Evolutionary conservation across 2,888 invertebrate genomes (phyloP), one percentile per base, ranked within the genome.

Genomic region (Philereme transversata): DNA sequence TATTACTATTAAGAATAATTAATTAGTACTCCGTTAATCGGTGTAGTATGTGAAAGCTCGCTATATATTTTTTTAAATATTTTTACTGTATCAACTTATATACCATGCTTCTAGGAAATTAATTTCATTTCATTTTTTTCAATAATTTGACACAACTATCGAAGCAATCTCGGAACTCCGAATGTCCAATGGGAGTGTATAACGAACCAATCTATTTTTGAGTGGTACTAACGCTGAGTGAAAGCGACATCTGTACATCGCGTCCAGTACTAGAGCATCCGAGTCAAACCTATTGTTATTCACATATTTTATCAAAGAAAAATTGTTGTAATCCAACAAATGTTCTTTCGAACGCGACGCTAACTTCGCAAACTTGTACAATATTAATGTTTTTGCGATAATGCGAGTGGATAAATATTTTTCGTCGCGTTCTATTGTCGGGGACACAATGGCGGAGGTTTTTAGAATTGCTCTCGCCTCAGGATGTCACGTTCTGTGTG

Each of bases 251-350:
- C 8, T 6, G 22, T 5, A 45, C 22, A 22, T 57, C 6, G 33
- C 47, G 45, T 61, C 57, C 53, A 5, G 45, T 40, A 36, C 3
- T n/a, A 3, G 5, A 10, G 8, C n/a, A 5, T 34, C 9, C 46
- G 8, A n/a, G 4, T 3, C 40, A 11, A 65, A 70, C 66, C 70
- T 65, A 71, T 74, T 74, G 74, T 74, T 74, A 71, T 73, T 74
- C 71, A 68, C 69, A 57, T 68, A 57, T 68, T 67, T 71, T 64
- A 72, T 70, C 69, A 70, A 73, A 74, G 70, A 72, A 73, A 74
- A 67, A 74, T 73, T 71, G 68, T 66, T 62, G 64, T 68, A 71
- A 74, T 75, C 75, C 69, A 65, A 63, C 65, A 67, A 57, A 74
- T 68, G 69, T 73, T 72, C 67, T 70, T 55, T 53, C 56, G 60